Evolutionary conservation across 2,888 invertebrate species (phyloP).

Genomic region (Xylocampa areola): DNA sequence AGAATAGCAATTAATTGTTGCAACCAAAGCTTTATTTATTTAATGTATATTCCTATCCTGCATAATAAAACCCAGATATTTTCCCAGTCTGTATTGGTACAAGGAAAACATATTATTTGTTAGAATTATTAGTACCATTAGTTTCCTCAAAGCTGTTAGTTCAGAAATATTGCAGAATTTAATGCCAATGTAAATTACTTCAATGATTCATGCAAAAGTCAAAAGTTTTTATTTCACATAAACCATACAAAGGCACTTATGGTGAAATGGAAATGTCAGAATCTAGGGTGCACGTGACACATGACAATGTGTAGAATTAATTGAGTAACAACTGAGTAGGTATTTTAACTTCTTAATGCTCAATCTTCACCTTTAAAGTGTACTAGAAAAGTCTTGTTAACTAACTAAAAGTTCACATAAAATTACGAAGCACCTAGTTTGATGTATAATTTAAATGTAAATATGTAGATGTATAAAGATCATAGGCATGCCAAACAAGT

Average conservation of each 20-base stretch:
- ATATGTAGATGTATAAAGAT: slow-evolving; percentile 21
- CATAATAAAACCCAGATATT: slow-evolving; percentile 10
- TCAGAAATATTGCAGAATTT: slow-evolving; percentile 1
- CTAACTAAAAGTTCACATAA: too few relatives aligned
- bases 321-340: too few relatives aligned
- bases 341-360: too few relatives aligned
- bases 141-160: slow-evolving; percentile 9
- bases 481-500: slow-evolving; percentile 14
- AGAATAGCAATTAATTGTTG: not conserved
- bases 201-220: too few relatives aligned
- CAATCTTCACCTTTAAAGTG: too few relatives aligned
- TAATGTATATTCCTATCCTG: slow-evolving; percentile 5
- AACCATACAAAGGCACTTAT: too few relatives aligned
- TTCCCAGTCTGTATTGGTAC: slow-evolving; percentile 11
- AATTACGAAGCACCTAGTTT: not conserved
- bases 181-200: slow-evolving; percentile 8
- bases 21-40: not conserved
- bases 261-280: too few relatives aligned
- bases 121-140: slow-evolving; percentile 3
- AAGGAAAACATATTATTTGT: slow-evolving; percentile 11
- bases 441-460: slow-evolving; percentile 25
- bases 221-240: too few relatives aligned
- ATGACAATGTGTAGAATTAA: too few relatives aligned
- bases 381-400: too few relatives aligned
- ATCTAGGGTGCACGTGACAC: too few relatives aligned